Evolutionary conservation across 2,888 invertebrate species (phyloP).

Genomic region (Fragum fragum): DNA sequence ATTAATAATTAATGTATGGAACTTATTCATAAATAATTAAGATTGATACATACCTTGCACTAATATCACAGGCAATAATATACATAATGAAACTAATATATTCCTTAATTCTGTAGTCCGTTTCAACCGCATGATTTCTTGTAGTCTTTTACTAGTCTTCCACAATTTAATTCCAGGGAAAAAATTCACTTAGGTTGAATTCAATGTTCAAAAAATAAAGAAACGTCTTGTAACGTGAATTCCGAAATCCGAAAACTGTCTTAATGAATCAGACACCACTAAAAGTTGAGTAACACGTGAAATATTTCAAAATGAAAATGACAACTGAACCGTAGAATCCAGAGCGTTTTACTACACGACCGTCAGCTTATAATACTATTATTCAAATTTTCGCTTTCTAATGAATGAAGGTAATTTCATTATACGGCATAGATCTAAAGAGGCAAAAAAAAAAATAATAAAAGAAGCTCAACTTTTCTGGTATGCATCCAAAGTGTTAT

Average conservation of each 20-base stretch:
- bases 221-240: neutral
- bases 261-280: constrained; percentile 8
- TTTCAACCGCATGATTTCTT: constrained; percentile 11
- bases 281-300: constrained; percentile 17
- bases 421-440: too few species aligned
- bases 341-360: neutral
- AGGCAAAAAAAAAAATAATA: too few species aligned
- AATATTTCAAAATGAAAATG: constrained; percentile 30
- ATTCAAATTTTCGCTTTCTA: too few species aligned
- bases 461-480: too few species aligned
- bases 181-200: too few species aligned
- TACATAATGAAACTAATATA: neutral
- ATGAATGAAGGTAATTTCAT: too few species aligned
- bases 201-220: too few species aligned
- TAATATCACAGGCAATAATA: constrained; percentile 10
- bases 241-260: neutral
- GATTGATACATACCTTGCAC: constrained; percentile 10
- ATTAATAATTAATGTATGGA: too few species aligned
- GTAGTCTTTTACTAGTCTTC: too few species aligned
- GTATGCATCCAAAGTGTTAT: too few species aligned
- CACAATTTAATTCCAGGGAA: too few species aligned
- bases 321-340: constrained; percentile 14
- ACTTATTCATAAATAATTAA: neutral
- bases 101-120: constrained; percentile 13
- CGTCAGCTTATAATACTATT: too few species aligned